phyloP scores from a whole-genome alignment of 2,888 invertebrate species.

The Baronia brevicornis region DNA sequence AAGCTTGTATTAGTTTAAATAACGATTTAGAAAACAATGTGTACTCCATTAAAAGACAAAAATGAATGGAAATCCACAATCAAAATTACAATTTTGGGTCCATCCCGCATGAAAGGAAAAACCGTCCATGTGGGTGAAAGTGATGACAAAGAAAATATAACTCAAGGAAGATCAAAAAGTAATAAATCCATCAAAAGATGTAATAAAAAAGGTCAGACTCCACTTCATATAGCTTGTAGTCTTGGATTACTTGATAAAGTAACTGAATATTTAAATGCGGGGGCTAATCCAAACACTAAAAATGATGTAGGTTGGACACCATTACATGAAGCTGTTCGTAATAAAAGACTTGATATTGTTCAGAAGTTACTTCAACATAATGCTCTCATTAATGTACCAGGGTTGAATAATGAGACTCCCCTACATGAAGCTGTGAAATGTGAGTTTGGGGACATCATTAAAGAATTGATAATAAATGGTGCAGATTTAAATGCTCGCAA shows the following conservation, averaged over 20 bases:
- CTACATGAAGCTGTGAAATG: slow-evolving; percentile 79
- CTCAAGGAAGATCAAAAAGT: slow-evolving; percentile 26
- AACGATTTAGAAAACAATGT: slow-evolving; percentile 39
- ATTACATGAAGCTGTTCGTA: slow-evolving; percentile 80
- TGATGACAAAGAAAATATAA: slow-evolving; percentile 19
- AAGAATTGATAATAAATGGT: slow-evolving; percentile 73
- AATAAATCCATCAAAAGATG: slow-evolving; percentile 61
- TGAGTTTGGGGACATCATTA: slow-evolving; percentile 63
- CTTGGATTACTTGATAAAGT: slow-evolving; percentile 68
- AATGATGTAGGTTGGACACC: slow-evolving; percentile 85
- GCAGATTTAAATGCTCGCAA: slow-evolving; percentile 73
- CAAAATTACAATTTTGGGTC: slow-evolving; percentile 8
- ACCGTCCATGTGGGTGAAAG: slow-evolving; percentile 10
- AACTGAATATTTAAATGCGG: slow-evolving; percentile 64
- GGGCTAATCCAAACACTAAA: slow-evolving; percentile 79
- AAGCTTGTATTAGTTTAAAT: slow-evolving; percentile 36
- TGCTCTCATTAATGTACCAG: slow-evolving; percentile 77
- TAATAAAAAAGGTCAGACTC: slow-evolving; percentile 81
- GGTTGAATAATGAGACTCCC: slow-evolving; percentile 77
- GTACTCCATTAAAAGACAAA: slow-evolving; percentile 28
- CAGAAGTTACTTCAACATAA: slow-evolving; percentile 74
- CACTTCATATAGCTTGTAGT: slow-evolving; percentile 76
- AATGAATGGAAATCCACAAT: slow-evolving; percentile 16
- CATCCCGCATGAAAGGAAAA: slow-evolving; percentile 13
- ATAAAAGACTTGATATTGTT: slow-evolving; percentile 72